These are phyloP conservation scores for Irena cyanogastra DNA, from an alignment of 2,113 vertebrate genomes.

Conservation along the genomic window DNA sequence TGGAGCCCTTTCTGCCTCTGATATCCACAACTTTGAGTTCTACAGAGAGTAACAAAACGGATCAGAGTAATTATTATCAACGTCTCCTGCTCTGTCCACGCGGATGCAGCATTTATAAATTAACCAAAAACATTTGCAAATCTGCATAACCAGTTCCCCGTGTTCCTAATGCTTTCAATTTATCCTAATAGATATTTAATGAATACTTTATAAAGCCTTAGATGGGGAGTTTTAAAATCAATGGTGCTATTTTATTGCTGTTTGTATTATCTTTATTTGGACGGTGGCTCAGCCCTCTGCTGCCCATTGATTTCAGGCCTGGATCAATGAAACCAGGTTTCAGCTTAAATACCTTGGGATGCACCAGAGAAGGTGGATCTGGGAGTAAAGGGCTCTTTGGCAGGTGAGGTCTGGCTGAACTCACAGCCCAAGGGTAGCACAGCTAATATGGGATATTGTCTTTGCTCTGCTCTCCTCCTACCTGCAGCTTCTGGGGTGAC, in stretches of 20 bases:
- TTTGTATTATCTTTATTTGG: slow-evolving; percentile 66
- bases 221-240: slow-evolving; percentile 69
- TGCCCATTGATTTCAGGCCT: slow-evolving; percentile 51
- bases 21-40: not conserved
- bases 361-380: not conserved
- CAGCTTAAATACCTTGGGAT: not conserved
- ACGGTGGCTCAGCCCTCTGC: slow-evolving; percentile 19
- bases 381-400: not conserved
- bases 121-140: slow-evolving; percentile 60
- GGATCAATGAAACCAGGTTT: slow-evolving; percentile 45
- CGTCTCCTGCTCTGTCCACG: not conserved
- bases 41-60: not conserved
- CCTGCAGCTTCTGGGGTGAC: not conserved
- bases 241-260: slow-evolving; percentile 70
- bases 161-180: slow-evolving; percentile 70
- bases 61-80: not conserved
- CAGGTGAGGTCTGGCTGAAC: not conserved
- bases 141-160: slow-evolving; percentile 61
- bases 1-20: not conserved
- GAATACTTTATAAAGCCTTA: slow-evolving; percentile 73
- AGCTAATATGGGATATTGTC: not conserved
- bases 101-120: slow-evolving; percentile 40
- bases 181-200: slow-evolving; percentile 74
- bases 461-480: not conserved
- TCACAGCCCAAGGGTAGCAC: not conserved